phyloP scores from a whole-genome alignment of 2,113 vertebrate species.

The Columba janthina region DNA sequence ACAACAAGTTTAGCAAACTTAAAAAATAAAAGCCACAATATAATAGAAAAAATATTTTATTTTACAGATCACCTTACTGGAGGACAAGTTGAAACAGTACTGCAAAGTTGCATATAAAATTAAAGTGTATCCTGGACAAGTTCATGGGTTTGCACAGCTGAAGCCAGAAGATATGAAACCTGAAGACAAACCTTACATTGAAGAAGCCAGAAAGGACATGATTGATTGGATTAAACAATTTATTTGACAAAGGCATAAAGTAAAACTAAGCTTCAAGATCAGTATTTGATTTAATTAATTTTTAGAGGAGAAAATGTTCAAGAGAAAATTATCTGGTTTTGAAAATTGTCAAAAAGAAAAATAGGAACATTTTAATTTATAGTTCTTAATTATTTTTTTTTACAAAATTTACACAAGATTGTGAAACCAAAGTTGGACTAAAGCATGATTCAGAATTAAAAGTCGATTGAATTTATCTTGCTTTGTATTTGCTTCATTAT shows the following conservation, averaged over 20 bases:
- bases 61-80: conserved; percentile 79
- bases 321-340: not conserved
- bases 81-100: conserved; percentile 82
- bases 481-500: not conserved
- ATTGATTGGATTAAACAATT: conserved; percentile 88
- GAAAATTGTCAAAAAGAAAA: not conserved
- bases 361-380: not conserved
- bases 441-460: not conserved
- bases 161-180: conserved; percentile 86
- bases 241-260: conserved; percentile 65
- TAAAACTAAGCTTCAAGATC: not conserved
- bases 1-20: not conserved
- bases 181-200: conserved; percentile 80
- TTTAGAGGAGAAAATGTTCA: not conserved
- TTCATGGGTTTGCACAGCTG: conserved; percentile 91
- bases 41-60: not conserved
- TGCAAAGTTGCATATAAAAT: conserved; percentile 84
- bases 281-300: not conserved
- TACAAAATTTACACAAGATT: not conserved
- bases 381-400: conserved; percentile 26
- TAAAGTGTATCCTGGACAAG: conserved; percentile 90
- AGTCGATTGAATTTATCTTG: not conserved
- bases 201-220: conserved; percentile 87
- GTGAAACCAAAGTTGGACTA: not conserved
- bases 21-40: not conserved